Percentiles rank a stretch among this genome's conserved stretches.
Evolutionary conservation across 2,888 invertebrate species (phyloP).

Genomic region (Deroplatys truncata): DNA sequence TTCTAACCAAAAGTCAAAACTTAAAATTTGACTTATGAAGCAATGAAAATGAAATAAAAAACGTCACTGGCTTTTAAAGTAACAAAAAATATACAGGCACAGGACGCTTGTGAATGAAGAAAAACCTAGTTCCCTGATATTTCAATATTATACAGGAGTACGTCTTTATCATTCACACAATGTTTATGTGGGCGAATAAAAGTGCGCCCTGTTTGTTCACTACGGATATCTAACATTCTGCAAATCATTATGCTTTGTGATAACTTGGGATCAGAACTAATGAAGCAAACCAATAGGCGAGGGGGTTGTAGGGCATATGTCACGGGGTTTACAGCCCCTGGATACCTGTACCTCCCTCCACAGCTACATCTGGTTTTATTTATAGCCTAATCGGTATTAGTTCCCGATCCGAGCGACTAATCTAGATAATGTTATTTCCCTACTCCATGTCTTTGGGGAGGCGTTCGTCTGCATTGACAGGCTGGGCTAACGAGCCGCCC

Average conservation of each 20-base stretch:
- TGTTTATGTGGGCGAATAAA: not conserved
- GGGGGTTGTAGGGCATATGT: not conserved
- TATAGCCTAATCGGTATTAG: not conserved
- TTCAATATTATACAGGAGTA: no score
- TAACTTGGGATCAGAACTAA: not conserved
- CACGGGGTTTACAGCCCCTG: not conserved
- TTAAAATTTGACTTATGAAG: no score
- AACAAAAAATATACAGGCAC: no score
- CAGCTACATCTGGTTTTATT: not conserved
- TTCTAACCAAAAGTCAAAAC: no score
- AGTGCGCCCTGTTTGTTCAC: not conserved
- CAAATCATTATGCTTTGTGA: not conserved
- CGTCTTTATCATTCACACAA: no score
- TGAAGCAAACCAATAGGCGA: not conserved
- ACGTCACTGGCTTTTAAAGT: no score
- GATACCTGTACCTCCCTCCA: not conserved
- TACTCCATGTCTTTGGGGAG: not conserved
- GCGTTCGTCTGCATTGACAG: not conserved
- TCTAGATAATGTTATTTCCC: not conserved
- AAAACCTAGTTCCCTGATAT: no score
- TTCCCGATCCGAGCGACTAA: not conserved
- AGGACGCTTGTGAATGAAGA: no score
- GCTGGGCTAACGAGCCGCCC: not conserved
- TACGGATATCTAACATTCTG: not conserved
- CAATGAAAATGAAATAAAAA: no score